A percentile compares a stretch with the other conserved stretches of the same genome.
These are phyloP conservation scores for Formica selysi DNA, from an alignment of 1,140 invertebrate genomes.

Conservation along the genomic window DNA sequence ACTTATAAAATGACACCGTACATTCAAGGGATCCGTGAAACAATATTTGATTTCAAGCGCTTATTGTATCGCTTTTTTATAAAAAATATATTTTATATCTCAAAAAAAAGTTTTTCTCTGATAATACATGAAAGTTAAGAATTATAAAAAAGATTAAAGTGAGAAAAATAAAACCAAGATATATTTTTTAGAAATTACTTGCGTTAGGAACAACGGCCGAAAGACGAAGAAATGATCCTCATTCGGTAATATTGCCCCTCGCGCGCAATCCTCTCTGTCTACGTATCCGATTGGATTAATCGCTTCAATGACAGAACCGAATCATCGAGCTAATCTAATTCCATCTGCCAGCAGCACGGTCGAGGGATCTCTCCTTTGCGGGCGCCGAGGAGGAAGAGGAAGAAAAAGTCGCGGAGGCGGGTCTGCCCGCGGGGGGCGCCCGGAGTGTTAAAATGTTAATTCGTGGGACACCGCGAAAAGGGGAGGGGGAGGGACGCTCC, in stretches of 20 bases:
- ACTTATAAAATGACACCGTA: too few species aligned
- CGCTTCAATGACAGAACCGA: conserved; percentile 70
- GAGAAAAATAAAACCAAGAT: background rate
- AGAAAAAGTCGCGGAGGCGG: conserved; percentile 33
- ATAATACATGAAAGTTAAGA: background rate
- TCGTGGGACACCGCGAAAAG: conserved; percentile 56
- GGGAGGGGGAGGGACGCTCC: background rate
- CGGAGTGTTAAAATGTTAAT: conserved; percentile 78
- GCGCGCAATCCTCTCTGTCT: conserved; percentile 34
- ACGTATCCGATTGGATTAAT: conserved; percentile 71
- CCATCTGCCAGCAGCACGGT: conserved; percentile 69
- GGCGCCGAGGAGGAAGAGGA: conserved; percentile 40
- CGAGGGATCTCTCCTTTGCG: conserved; percentile 73
- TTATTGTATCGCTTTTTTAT: background rate
- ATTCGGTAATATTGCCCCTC: conserved; percentile 38
- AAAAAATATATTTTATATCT: background rate
- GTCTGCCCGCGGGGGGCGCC: conserved; percentile 45
- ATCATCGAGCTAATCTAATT: conserved; percentile 83
- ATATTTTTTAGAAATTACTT: background rate
- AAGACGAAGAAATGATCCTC: conserved; percentile 30
- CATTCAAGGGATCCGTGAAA: background rate
- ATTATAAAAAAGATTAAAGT: background rate
- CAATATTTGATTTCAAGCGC: background rate
- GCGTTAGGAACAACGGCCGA: background rate
- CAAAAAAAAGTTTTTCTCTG: too few species aligned